Conservation (phyloP, 37 sponge, comb jelly and placozoan species). For the Tethya wilhelma region DNA sequence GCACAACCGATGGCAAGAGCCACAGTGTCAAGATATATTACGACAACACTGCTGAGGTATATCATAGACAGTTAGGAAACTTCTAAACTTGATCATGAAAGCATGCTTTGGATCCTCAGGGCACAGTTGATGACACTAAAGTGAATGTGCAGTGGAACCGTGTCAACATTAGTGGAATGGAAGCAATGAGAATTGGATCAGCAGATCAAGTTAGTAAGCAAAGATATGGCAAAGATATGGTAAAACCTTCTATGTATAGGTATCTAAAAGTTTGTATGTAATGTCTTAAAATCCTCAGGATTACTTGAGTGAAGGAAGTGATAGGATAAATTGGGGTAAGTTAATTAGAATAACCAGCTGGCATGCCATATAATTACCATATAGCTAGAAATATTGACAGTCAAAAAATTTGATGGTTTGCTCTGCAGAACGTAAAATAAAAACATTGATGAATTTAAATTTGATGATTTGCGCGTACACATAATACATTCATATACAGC, state of each 20-base stretch:
- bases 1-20: slow-evolving; percentile 36
- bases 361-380: no score
- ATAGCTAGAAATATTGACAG: no score
- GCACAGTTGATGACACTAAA: slow-evolving; percentile 27
- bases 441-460: no score
- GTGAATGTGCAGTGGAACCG: slow-evolving; percentile 47
- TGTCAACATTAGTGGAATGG: slow-evolving; percentile 6
- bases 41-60: slow-evolving; percentile 77
- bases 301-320: slow-evolving; percentile 32
- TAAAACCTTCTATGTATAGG: not conserved
- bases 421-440: no score
- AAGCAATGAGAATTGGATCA: slow-evolving; percentile 61
- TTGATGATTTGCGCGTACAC: no score
- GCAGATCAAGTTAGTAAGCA: slow-evolving; percentile 12
- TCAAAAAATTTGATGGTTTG: no score
- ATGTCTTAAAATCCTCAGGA: no score
- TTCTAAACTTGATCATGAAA: no score
- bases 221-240: not conserved
- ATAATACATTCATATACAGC: no score
- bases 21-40: slow-evolving; percentile 76
- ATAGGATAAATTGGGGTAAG: slow-evolving; percentile 83
- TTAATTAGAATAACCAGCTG: not conserved
- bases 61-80: no score
- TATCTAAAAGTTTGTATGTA: slow-evolving; percentile 29
- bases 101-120: slow-evolving; percentile 5